A percentile compares a stretch with the other conserved stretches of the same genome.
Conservation (phyloP, 2,797 vertebrate genomes). For the Coregonus suidteri region DNA sequence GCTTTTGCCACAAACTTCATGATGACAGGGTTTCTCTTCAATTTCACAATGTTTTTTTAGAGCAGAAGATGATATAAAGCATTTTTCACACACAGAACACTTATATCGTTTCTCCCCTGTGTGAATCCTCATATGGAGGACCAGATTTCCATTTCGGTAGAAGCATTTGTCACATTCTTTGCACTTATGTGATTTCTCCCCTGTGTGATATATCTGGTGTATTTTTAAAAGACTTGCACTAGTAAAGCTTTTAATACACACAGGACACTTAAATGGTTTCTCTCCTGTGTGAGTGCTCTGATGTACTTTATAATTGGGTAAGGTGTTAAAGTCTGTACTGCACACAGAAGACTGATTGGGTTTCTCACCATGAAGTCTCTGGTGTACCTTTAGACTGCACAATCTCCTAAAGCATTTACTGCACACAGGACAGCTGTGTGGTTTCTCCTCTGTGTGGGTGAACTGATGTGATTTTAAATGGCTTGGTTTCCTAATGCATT, state of each 20-base stretch:
- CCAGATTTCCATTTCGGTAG: not conserved
- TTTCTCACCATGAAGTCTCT: not conserved
- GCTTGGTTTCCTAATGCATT: no score
- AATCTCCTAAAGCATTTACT: not conserved
- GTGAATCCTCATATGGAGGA: slow-evolving; percentile 1
- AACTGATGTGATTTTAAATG: no score
- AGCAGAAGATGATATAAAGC: not conserved
- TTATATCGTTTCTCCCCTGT: not conserved
- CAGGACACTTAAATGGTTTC: not conserved
- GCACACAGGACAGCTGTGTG: no score
- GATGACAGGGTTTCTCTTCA: not conserved
- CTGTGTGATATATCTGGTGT: slow-evolving; percentile 1
- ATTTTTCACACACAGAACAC: not conserved
- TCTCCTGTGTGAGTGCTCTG: not conserved
- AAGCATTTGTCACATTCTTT: slow-evolving; percentile 5
- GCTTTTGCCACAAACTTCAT: not conserved
- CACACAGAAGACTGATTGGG: not conserved
- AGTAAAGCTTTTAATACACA: not conserved
- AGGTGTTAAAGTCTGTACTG: not conserved
- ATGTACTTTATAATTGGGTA: not conserved
- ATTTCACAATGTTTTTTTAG: not conserved
- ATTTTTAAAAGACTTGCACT: not conserved
- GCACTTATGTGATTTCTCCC: slow-evolving; percentile 1
- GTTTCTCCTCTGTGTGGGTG: no score
- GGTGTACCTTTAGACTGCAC: not conserved